Evolutionary conservation across 2,113 vertebrate genomes (phyloP), one percentile per base, ranked within the genome.

Genomic region (Condylura cristata): DNA sequence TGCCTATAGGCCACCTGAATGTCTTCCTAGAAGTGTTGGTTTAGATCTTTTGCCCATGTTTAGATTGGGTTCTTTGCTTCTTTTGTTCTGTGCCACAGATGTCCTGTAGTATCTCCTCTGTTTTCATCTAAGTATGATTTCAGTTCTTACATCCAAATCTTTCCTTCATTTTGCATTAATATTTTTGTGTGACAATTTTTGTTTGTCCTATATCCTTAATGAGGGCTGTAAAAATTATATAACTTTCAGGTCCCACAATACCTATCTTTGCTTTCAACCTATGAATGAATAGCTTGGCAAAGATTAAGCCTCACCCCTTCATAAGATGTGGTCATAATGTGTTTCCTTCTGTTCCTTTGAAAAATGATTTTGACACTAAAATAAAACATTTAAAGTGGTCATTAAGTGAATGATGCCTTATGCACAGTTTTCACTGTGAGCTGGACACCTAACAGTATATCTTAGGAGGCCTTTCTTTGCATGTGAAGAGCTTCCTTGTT

Each of bases 281-380:
- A 34, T 60, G 82, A 56, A 58, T 92, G 51, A 89, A 9, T 74
- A n/a, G 74, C 8, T 89, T 74, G 41, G 41, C 60, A 56, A 51
- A 75, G 60, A 63, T 81, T 30, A 75, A 92, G 48, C 20, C 66
- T 61, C 51, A 37, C 18, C 20, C 8, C 2, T 75, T 46, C 9
- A 68, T 48, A 94, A 86, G 60, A 63, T n/a, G n/a, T n/a, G n/a
- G n/a, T n/a, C n/a, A n/a, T n/a, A n/a, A n/a, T n/a, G n/a, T n/a
- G n/a, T n/a, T n/a, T n/a, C n/a, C n/a, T n/a, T n/a, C 65, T 61
- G 51, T 41, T 41, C 79, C 51, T 94, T 81, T 74, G 41, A 44
- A 81, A 70, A 66, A 68, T 80, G 60, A 41, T 68, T 90, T 93
- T 63, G 51, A 76, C 41, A 24, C 14, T 28, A 46, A 93, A 90